phyloP scores from a whole-genome alignment of 2,113 vertebrate genomes.

The Camelus dromedarius region DNA sequence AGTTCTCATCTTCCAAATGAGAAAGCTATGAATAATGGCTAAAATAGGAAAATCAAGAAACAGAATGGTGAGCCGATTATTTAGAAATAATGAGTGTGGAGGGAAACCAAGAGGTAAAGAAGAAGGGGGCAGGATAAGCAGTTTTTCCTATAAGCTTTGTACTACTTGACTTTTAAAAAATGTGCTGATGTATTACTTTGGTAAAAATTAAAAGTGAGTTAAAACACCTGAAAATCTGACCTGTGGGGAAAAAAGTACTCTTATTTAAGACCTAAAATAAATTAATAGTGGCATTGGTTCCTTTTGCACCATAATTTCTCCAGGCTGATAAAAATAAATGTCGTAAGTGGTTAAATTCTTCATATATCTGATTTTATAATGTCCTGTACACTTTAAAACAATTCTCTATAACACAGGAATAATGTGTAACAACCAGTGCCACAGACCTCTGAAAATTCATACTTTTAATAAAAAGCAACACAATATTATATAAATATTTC shows the following conservation, averaged over 20 bases:
- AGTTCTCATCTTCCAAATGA: neutral
- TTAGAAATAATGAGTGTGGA: neutral
- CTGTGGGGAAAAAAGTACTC: neutral
- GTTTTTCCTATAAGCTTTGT: neutral
- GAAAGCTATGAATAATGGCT: neutral
- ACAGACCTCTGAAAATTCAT: neutral
- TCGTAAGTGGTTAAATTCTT: neutral
- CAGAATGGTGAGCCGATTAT: neutral
- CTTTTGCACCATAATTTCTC: neutral
- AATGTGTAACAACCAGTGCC: neutral
- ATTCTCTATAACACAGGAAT: neutral
- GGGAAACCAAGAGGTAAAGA: neutral
- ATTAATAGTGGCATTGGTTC: neutral
- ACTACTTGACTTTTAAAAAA: neutral
- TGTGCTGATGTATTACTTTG: neutral
- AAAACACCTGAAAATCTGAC: neutral
- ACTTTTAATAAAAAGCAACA: constrained; percentile 37
- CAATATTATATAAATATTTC: neutral
- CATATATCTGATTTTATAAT: neutral
- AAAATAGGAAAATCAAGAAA: neutral
- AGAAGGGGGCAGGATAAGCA: neutral
- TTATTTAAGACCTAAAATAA: constrained; percentile 40
- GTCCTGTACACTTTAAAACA: neutral
- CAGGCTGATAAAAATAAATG: constrained; percentile 39
- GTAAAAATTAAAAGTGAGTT: constrained; percentile 31